Base-by-base conservation (phyloP, 2,797 vertebrate genomes). In the Catostomus latipinnis region DNA sequence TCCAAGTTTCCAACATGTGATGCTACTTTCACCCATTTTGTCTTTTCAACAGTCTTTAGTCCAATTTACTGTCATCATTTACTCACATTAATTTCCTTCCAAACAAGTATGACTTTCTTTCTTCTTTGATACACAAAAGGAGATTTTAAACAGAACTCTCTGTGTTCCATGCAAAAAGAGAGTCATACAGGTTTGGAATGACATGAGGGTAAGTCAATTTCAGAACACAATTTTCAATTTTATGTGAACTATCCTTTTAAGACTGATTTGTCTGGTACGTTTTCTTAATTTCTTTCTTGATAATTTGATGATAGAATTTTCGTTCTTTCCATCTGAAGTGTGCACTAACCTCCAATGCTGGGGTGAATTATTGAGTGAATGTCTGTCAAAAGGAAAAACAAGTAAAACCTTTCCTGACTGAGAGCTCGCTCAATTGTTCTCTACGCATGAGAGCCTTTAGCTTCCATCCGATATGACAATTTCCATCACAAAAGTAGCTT, bases 401-500 rank as follows among this genome's bases (percentile, higher is more conserved):
- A 69, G 69, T 50, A 48, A 68, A 84, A 73, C 71, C 82, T 82
- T 81, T 74, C 60, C 12, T 46, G 74, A 83, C 78, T 78, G 22
- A 80, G 77, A 85, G 81, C 74, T 81, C 73, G 80, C 90, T 92
- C 88, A 86, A 86, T 91, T 88, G 89, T 90, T 88, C 86, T 74
- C 77, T 84, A 80, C 82, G 88, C 84, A 78, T 80, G 74, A 91
- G 85, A 91, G 88, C 87, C 84, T 84, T 84, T 80, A 71, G 86
- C 84, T 88, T 90, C 88, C 90, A 88, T 91, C 50, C 71, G 46
- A 92, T 90, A 90, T 86, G 83, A 78, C 66, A 79, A 56, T 82
- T 74, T 77, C 57, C 43, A 71, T 75, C 53, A 52, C 58, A 58
- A 22, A 45, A 57, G 50, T 22, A 6, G 34, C 57, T 83, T 71